phyloP scores from a whole-genome alignment of 2,888 invertebrate species.

The Meganola albula region DNA sequence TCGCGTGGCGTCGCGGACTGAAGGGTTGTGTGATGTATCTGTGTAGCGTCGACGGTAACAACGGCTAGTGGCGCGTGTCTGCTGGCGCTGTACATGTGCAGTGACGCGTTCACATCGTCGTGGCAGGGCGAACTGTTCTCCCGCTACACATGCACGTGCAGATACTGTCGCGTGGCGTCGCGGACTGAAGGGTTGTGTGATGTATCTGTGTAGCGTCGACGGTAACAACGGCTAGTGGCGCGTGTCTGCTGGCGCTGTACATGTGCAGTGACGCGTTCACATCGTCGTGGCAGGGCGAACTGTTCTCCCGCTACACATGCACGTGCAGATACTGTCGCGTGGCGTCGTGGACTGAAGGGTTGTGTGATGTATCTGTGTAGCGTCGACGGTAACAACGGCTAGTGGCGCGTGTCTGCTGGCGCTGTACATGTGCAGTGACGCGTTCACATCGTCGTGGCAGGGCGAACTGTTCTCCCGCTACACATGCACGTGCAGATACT shows the following conservation, averaged over 20 bases:
- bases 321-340: constrained; percentile 62
- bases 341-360: no score
- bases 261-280: constrained; percentile 98
- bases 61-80: constrained; percentile 91
- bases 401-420: constrained; percentile 91
- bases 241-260: constrained; percentile 91
- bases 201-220: constrained; percentile 16
- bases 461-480: constrained; percentile 90
- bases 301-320: constrained; percentile 88
- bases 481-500: constrained; percentile 62
- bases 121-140: constrained; percentile 97
- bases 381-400: constrained; percentile 77
- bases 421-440: constrained; percentile 96
- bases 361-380: no score
- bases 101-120: constrained; percentile 98
- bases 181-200: no score
- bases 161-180: no score
- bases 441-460: constrained; percentile 99
- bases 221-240: constrained; percentile 87
- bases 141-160: constrained; percentile 79
- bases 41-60: constrained; percentile 57
- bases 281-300: constrained; percentile 96
- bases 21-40: no score
- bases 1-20: no score
- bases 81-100: constrained; percentile 92